A percentile compares a stretch with the other conserved stretches of the same genome.
phyloP scores from a whole-genome alignment of 2,113 vertebrate genomes.

The Promerops cafer region DNA sequence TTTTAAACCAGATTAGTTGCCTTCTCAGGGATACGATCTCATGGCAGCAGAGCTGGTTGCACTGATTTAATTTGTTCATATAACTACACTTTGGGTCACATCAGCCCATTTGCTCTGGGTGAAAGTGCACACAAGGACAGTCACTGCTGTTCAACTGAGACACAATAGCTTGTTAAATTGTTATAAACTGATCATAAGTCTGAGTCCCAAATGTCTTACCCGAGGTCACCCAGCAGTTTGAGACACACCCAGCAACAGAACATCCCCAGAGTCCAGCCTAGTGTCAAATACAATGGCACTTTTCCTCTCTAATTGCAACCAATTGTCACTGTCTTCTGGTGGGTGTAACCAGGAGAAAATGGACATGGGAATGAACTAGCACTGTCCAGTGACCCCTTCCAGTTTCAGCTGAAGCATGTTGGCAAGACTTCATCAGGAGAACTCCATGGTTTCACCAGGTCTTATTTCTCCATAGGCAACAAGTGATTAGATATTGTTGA shows the following conservation, averaged over 20 bases:
- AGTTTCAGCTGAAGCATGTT: not conserved
- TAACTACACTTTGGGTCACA: not conserved
- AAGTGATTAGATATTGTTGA: not conserved
- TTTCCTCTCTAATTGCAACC: constrained; percentile 36
- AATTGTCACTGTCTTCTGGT: constrained; percentile 28
- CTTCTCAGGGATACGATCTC: not conserved
- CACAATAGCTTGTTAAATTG: constrained; percentile 66
- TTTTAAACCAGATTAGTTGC: not conserved
- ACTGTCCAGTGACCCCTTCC: not conserved
- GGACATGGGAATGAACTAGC: not conserved
- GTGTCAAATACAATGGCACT: constrained; percentile 37
- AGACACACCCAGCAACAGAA: constrained; percentile 50
- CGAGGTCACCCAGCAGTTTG: constrained; percentile 50
- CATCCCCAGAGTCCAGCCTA: constrained; percentile 7
- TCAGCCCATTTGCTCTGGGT: constrained; percentile 12
- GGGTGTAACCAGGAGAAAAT: constrained; percentile 2
- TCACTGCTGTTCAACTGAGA: constrained; percentile 48
- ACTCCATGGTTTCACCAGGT: not conserved
- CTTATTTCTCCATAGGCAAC: not conserved
- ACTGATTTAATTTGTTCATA: not conserved
- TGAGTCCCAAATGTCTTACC: constrained; percentile 54
- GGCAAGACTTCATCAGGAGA: not conserved
- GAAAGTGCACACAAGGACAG: constrained; percentile 55
- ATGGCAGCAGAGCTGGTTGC: not conserved
- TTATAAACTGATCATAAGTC: constrained; percentile 51